phyloP scores from a whole-genome alignment of 2,797 vertebrate genomes.

The Spheniscus humboldti region DNA sequence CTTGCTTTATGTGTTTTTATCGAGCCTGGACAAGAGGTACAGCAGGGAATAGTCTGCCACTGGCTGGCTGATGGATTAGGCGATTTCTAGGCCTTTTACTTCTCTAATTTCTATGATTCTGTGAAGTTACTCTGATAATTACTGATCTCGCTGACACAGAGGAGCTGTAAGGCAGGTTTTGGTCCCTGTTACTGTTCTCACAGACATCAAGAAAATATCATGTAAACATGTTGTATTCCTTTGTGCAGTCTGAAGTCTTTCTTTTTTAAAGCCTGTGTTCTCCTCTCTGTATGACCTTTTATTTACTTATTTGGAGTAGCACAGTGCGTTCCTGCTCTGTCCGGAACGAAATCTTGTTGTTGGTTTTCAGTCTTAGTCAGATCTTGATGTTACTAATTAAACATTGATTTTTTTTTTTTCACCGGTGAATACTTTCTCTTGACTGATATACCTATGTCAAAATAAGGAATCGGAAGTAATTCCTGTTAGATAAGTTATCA shows the following conservation, averaged over 20 bases:
- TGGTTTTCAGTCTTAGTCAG: not conserved
- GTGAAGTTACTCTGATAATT: not conserved
- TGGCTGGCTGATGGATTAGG: not conserved
- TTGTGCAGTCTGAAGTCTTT: not conserved
- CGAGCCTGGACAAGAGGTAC: not conserved
- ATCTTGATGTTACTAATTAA: not conserved
- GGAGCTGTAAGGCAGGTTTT: not conserved
- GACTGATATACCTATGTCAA: not conserved
- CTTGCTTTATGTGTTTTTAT: not conserved
- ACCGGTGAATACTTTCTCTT: not conserved
- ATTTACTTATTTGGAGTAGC: not conserved
- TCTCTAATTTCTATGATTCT: not conserved
- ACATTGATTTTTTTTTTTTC: not conserved
- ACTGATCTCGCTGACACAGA: not conserved
- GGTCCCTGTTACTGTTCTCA: not conserved
- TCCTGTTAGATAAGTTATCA: slow-evolving; percentile 17
- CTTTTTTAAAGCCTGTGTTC: not conserved
- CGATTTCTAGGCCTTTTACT: not conserved
- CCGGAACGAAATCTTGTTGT: not conserved
- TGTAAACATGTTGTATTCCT: not conserved
- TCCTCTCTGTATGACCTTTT: not conserved
- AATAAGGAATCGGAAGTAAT: not conserved
- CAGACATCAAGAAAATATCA: not conserved
- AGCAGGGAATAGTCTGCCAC: not conserved
- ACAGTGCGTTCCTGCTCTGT: not conserved